Percentiles rank a stretch among this genome's conserved stretches.
Conservation (phyloP, 1,140 invertebrate species). For the Tetramorium parvispinum region DNA sequence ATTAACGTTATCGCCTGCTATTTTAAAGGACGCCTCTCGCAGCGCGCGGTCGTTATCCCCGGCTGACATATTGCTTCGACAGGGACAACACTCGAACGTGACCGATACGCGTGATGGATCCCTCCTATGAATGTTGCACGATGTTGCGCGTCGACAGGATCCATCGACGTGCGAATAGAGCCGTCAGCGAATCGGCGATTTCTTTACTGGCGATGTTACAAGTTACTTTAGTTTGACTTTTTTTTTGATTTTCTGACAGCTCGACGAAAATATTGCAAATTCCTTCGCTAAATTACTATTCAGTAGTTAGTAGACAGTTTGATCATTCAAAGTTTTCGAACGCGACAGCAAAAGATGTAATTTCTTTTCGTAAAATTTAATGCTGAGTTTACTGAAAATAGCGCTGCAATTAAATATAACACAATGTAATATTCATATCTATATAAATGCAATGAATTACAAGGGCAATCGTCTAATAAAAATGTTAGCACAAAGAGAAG, state of each 20-base stretch:
- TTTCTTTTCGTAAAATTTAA: not conserved
- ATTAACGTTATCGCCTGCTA: not conserved
- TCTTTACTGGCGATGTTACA: not conserved
- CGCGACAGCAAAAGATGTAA: not conserved
- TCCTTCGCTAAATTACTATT: not conserved
- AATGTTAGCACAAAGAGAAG: not conserved
- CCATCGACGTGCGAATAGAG: not conserved
- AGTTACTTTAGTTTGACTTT: no score
- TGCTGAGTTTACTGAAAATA: not conserved
- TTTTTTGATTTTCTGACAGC: not conserved
- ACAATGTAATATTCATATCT: no score
- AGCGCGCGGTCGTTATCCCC: not conserved
- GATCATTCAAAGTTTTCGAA: not conserved
- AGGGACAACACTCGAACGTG: not conserved
- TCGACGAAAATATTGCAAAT: not conserved
- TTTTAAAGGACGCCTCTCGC: not conserved
- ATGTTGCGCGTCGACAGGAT: slow-evolving; percentile 3
- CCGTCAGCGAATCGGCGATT: not conserved
- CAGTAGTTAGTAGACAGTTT: not conserved
- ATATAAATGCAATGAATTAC: not conserved
- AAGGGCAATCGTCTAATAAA: not conserved
- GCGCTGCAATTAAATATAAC: no score
- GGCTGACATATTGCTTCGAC: slow-evolving; percentile 1
- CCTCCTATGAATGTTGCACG: not conserved
- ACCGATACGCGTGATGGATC: not conserved